These are phyloP conservation scores for Pandion haliaetus DNA, from an alignment of 2,113 vertebrate species.

Conservation along the genomic window DNA sequence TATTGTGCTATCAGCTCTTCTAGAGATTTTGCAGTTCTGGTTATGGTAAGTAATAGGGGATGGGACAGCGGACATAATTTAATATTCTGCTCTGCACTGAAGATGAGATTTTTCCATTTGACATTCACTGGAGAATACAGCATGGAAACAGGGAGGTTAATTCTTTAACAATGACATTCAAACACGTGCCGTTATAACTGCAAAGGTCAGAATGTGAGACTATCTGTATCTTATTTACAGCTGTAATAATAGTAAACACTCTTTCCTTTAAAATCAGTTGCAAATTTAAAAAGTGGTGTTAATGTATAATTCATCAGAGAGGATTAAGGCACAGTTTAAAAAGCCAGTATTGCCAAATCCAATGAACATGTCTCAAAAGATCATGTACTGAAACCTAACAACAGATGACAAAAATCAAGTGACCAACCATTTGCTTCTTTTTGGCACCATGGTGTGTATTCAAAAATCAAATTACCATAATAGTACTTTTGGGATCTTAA, in stretches of 20 bases:
- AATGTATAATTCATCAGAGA: background rate
- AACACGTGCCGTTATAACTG: accelerated
- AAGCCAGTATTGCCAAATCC: background rate
- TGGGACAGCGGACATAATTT: background rate
- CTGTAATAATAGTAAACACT: background rate
- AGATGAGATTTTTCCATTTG: background rate
- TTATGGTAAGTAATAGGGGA: background rate
- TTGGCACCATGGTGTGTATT: background rate
- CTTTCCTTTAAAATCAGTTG: background rate
- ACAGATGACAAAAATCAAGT: background rate
- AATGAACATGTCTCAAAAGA: accelerated
- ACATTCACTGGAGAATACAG: background rate
- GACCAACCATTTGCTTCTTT: background rate
- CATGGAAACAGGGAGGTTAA: background rate
- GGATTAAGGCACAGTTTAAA: background rate
- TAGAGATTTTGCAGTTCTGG: background rate
- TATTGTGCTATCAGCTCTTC: background rate
- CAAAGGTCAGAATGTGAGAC: background rate
- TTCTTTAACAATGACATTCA: background rate
- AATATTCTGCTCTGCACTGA: background rate
- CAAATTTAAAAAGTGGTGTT: background rate
- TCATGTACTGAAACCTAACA: background rate
- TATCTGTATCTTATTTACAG: background rate
- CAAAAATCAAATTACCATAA: background rate
- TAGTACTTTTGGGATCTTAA: background rate